phyloP scores from a whole-genome alignment of 2,888 invertebrate species.

The Trichogramma dendrolimi region DNA sequence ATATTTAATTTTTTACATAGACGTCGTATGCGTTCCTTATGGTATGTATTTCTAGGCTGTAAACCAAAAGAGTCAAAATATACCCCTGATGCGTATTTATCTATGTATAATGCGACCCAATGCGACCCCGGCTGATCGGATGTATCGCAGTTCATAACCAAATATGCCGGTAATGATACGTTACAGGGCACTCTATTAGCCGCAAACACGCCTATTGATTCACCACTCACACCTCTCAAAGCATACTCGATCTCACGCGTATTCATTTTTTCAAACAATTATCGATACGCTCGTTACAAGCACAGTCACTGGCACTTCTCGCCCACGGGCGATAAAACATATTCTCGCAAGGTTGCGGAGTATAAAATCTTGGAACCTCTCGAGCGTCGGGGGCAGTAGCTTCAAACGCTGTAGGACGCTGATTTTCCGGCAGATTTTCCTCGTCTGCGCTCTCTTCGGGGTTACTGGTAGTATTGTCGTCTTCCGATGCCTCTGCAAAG shows the following conservation, averaged over 20 bases:
- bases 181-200: background rate
- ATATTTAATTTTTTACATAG: background rate
- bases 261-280: background rate
- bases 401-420: too few species aligned
- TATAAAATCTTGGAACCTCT: too few species aligned
- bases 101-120: background rate
- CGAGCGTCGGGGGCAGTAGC: too few species aligned
- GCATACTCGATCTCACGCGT: background rate
- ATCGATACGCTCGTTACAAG: too few species aligned
- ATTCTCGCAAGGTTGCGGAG: too few species aligned
- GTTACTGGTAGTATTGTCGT: too few species aligned
- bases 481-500: too few species aligned
- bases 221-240: background rate
- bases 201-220: background rate
- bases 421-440: too few species aligned
- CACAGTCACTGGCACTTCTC: too few species aligned
- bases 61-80: constrained; percentile 10
- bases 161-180: background rate
- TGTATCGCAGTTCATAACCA: background rate
- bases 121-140: background rate
- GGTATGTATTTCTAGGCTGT: constrained; percentile 4
- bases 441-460: too few species aligned
- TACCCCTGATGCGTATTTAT: background rate
- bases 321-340: too few species aligned
- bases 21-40: constrained; percentile 3